Percentiles rank a stretch among this genome's conserved stretches.
Evolutionary conservation across 2,113 vertebrate genomes (phyloP).

Genomic region (Stigmatopora nigra): DNA sequence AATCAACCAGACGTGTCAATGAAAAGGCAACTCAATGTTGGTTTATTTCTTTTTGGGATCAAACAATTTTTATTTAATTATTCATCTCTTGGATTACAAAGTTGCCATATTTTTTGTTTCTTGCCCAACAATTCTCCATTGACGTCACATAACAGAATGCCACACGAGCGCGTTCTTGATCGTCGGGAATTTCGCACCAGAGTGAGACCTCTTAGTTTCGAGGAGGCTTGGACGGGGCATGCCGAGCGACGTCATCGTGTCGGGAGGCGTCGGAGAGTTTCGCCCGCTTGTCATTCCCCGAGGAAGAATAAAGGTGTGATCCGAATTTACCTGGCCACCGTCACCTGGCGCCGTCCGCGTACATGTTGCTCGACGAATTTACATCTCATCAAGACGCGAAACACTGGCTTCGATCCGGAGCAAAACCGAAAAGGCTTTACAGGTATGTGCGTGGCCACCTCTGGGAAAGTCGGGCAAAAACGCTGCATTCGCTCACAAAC

Average conservation of each 20-base stretch:
- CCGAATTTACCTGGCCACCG: slow-evolving; percentile 47
- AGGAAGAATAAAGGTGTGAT: slow-evolving; percentile 54
- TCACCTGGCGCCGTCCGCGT: slow-evolving; percentile 21
- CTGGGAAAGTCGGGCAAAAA: slow-evolving; percentile 15
- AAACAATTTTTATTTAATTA: neutral
- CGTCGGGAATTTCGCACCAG: neutral
- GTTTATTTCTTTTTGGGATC: neutral
- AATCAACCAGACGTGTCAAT: neutral
- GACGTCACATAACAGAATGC: neutral
- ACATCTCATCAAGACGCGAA: slow-evolving; percentile 5
- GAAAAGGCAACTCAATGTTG: neutral
- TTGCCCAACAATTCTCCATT: neutral
- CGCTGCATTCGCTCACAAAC: slow-evolving; percentile 18
- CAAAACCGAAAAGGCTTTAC: slow-evolving; percentile 44
- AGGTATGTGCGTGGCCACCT: slow-evolving; percentile 46
- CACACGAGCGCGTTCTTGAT: neutral
- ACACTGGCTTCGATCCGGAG: slow-evolving; percentile 52
- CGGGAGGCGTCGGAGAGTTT: slow-evolving; percentile 34
- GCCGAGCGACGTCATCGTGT: slow-evolving; percentile 46
- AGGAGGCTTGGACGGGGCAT: slow-evolving; percentile 23
- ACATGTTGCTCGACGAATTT: slow-evolving; percentile 23
- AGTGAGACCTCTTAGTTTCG: slow-evolving; percentile 35
- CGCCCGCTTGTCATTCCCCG: slow-evolving; percentile 45
- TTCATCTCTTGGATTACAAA: neutral
- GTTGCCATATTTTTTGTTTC: neutral